phyloP scores from a whole-genome alignment of 2,888 invertebrate genomes.

The Drosophila meridionalis region DNA sequence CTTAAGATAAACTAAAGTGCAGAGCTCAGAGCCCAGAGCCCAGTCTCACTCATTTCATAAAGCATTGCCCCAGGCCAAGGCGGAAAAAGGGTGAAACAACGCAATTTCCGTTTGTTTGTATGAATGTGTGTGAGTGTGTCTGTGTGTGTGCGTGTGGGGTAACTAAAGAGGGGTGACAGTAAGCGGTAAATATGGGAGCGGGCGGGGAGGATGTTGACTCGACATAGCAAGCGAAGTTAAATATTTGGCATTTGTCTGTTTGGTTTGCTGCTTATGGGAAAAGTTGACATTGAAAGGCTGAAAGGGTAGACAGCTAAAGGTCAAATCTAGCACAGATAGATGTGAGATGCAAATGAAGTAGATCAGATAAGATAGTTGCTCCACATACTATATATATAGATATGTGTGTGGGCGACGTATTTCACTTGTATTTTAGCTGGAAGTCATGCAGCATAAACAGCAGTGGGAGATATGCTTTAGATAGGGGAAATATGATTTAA shows the following conservation, averaged over 20 bases:
- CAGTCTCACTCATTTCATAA: conserved; percentile 13
- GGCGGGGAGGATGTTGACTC: conserved; percentile 6
- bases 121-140: not conserved
- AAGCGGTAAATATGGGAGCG: not conserved
- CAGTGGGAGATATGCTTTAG: not conserved
- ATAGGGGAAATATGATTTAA: not conserved
- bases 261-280: conserved; percentile 38
- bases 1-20: conserved; percentile 66
- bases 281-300: conserved; percentile 52
- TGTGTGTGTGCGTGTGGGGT: not conserved
- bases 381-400: not conserved
- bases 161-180: conserved; percentile 1
- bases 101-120: conserved; percentile 65
- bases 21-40: conserved; percentile 7
- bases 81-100: conserved; percentile 70
- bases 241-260: conserved; percentile 63
- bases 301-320: conserved; percentile 37
- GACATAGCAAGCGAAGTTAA: conserved; percentile 40
- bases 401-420: not conserved
- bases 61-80: conserved; percentile 58
- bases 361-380: conserved; percentile 38
- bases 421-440: not conserved
- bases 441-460: too few species aligned
- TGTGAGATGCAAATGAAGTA: conserved; percentile 40
- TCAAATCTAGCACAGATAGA: conserved; percentile 35